Conservation (phyloP, 2,113 vertebrate species). For the Sander vitreus region DNA sequence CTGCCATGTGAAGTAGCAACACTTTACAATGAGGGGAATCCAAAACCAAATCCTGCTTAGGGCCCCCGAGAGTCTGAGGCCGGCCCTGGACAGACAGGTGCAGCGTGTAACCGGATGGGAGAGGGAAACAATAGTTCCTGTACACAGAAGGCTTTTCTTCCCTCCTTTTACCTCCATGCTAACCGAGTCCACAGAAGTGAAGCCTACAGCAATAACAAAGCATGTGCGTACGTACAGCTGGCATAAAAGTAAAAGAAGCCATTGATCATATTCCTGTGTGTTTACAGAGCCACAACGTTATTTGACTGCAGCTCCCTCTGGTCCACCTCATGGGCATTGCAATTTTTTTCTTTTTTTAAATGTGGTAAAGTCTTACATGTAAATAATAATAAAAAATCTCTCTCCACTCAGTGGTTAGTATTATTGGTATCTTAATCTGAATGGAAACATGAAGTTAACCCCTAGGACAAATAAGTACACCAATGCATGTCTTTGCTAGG, state of each 20-base stretch:
- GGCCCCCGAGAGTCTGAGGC: too few relatives aligned
- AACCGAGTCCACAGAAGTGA: constrained; percentile 45
- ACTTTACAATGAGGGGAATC: too few relatives aligned
- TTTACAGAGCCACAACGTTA: constrained; percentile 36
- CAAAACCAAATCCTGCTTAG: too few relatives aligned
- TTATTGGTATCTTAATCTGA: constrained; percentile 23
- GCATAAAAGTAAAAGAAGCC: constrained; percentile 59
- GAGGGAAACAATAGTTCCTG: constrained; percentile 7
- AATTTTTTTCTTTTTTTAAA: constrained; percentile 39
- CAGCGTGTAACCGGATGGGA: not conserved
- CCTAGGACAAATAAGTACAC: constrained; percentile 33
- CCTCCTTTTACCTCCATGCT: constrained; percentile 37
- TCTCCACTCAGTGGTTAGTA: constrained; percentile 7
- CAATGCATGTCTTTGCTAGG: constrained; percentile 39
- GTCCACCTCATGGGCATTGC: constrained; percentile 38
- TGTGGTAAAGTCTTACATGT: not conserved
- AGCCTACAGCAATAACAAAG: constrained; percentile 51
- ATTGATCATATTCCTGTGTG: constrained; percentile 59
- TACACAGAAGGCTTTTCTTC: not conserved
- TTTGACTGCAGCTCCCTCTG: constrained; percentile 35
- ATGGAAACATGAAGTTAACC: constrained; percentile 61
- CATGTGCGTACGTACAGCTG: constrained; percentile 35
- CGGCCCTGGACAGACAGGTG: not conserved
- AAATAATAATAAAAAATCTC: constrained; percentile 23
- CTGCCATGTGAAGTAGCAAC: too few relatives aligned